Conservation (phyloP, 1,140 invertebrate genomes). For the Papilio polyxenes region DNA sequence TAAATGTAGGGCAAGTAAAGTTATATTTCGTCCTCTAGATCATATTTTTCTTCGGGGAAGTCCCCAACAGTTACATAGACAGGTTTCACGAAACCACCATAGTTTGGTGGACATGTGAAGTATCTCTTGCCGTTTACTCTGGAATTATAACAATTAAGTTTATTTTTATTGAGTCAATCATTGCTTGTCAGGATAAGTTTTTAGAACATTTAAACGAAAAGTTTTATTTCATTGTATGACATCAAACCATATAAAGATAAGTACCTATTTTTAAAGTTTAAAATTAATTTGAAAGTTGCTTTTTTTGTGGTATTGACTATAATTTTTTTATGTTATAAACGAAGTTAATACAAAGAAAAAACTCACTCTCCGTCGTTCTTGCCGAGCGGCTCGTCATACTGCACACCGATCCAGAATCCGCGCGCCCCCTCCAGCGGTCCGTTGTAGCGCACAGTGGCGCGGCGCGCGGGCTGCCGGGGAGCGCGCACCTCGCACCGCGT, state of each 20-base stretch:
- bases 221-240: no score
- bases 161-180: not conserved
- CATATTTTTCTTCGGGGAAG: slow-evolving; percentile 93
- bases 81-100: slow-evolving; percentile 96
- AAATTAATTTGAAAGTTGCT: no score
- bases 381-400: slow-evolving; percentile 97
- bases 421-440: slow-evolving; percentile 91
- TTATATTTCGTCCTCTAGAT: slow-evolving; percentile 89
- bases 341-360: no score
- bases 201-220: no score
- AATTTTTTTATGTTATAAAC: no score
- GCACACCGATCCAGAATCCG: slow-evolving; percentile 94
- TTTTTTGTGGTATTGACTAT: no score
- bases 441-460: slow-evolving; percentile 91
- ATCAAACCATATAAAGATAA: no score
- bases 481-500: slow-evolving; percentile 91
- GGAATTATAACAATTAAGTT: slow-evolving; percentile 53
- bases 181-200: no score
- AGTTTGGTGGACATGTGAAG: slow-evolving; percentile 94
- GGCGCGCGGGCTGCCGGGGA: slow-evolving; percentile 85
- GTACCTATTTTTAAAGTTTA: no score
- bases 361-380: slow-evolving; percentile 96
- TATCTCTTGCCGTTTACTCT: slow-evolving; percentile 93
- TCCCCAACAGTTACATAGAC: slow-evolving; percentile 91
- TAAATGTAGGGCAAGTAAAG: not conserved